Percentiles rank a stretch among this genome's conserved stretches.
Evolutionary conservation across 2,113 vertebrate genomes (phyloP).

Genomic region (Megatriorchis doriae): DNA sequence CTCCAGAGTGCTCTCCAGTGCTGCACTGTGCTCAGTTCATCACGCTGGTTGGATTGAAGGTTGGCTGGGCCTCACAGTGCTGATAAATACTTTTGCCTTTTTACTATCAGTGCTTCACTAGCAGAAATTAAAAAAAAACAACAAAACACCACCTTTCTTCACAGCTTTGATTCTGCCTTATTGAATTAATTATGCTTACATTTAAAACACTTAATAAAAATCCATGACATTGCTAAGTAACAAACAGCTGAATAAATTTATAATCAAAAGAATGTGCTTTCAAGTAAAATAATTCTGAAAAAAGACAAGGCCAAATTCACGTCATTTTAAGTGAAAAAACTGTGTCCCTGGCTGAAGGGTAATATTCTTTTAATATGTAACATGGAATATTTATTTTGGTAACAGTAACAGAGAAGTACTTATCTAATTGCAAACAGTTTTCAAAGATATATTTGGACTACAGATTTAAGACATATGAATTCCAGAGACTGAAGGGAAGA

Average conservation of each 20-base stretch:
- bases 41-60: fast-evolving
- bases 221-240: not conserved
- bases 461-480: slow-evolving; percentile 38
- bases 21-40: not conserved
- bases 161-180: not conserved
- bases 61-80: not conserved
- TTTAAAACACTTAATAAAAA: not conserved
- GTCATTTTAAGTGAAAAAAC: slow-evolving; percentile 17
- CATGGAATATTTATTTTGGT: slow-evolving; percentile 50
- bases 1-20: not conserved
- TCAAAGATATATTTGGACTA: not conserved
- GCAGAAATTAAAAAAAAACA: not conserved
- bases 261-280: slow-evolving; percentile 14
- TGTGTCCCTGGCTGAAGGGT: not conserved
- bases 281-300: slow-evolving; percentile 16
- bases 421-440: slow-evolving; percentile 53
- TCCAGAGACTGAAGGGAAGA: not conserved
- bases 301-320: slow-evolving; percentile 19
- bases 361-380: slow-evolving; percentile 23
- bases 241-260: not conserved
- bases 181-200: not conserved
- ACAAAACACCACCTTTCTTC: not conserved
- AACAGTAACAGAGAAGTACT: slow-evolving; percentile 22
- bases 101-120: not conserved
- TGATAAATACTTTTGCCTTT: not conserved